Evolutionary conservation across 2,113 vertebrate species (phyloP), one percentile per base, ranked within the genome.

Genomic region (Apistogramma diplotaenia): DNA sequence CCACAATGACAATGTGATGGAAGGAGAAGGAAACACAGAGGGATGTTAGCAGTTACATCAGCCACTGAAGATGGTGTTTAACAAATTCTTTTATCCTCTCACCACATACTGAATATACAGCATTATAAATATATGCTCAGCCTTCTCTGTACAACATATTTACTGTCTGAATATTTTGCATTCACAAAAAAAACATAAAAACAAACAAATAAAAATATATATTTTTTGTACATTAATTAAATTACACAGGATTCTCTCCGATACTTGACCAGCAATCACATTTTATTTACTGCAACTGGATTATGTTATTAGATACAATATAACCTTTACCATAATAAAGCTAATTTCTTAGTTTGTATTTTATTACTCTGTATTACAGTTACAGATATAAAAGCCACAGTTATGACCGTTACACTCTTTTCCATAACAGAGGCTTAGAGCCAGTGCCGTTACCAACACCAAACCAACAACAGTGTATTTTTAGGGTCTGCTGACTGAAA

Each of bases 271-370:
- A 43, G 10, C 40, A 43, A 43, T 43, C 40, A 43, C 40, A 49
- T 49, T 49, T 49, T 18, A 46, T 49, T 49, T 49, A 70, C 9
- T 56, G 35, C 18, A 74, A 51, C 71, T 33, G 58, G 27, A 67
- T 75, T 75, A 67, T 61, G 19, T 72, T 67, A 79, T 49, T 49
- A 19, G 81, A 85, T 83, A 89, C 49, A 90, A 3, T 82, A 73
- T 82, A 62, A 53, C 8, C 33, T 35, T 35, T 35, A 35, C 8
- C 35, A 61, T 85, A 57, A 62, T 49, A 70, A 49, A 49, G 46
- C 16, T 49, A 15, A 18, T 49, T 49, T 60, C 10, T 46, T 31
- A 19, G 16, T 43, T 46, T 67, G 12, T 29, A 23, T 54, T 19
- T 27, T 27, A 49, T 49, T 18, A 79, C 31, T 60, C 67, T 77